Evolutionary conservation across 2,888 invertebrate genomes (phyloP).

Genomic region (Dendrolimus houi): DNA sequence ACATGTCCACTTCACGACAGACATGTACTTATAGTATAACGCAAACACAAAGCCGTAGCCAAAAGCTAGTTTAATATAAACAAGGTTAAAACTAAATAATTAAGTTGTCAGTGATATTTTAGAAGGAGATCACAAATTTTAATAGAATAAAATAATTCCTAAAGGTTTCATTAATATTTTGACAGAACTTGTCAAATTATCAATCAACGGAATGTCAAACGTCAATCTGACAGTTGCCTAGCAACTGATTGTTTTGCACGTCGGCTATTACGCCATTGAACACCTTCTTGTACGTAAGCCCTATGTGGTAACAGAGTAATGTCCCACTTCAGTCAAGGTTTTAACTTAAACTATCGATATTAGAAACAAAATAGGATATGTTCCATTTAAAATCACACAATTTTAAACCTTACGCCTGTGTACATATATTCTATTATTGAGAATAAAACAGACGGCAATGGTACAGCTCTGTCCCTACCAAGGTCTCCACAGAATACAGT

Average conservation of each 20-base stretch:
- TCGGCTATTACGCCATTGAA: constrained; percentile 44
- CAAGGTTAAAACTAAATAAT: too few species aligned
- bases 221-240: constrained; percentile 19
- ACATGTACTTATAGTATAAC: too few species aligned
- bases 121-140: too few species aligned
- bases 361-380: constrained; percentile 24
- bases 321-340: constrained; percentile 71
- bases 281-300: constrained; percentile 61
- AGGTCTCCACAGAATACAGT: background rate
- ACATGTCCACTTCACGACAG: too few species aligned
- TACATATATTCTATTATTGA: constrained; percentile 1
- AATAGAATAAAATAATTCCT: background rate
- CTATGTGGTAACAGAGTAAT: constrained; percentile 62
- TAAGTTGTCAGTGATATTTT: too few species aligned
- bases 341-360: constrained; percentile 38
- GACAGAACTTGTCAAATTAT: background rate
- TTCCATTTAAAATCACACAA: constrained; percentile 7
- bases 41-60: too few species aligned
- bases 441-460: background rate
- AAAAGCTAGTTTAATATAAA: too few species aligned
- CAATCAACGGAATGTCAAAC: background rate
- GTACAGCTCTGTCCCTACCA: constrained; percentile 2
- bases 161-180: constrained; percentile 6
- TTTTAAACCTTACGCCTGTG: constrained; percentile 8
- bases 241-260: constrained; percentile 38